These are phyloP conservation scores for Galemys pyrenaicus DNA, from an alignment of 2,113 vertebrate genomes.

Conservation along the genomic window DNA sequence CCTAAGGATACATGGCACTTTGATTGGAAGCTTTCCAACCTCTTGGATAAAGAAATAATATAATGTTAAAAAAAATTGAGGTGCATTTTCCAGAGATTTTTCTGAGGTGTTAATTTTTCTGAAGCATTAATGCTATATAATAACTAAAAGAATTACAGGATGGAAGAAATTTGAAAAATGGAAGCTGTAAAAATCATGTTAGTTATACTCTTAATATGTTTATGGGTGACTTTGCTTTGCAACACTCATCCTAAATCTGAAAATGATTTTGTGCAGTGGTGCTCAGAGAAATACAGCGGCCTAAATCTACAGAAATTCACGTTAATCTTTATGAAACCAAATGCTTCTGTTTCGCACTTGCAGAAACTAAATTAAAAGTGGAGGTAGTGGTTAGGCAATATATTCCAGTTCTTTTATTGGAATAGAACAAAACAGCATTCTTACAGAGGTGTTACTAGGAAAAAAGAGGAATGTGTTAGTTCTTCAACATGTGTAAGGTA, in stretches of 20 bases:
- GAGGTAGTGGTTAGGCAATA: not conserved
- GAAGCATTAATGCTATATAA: not conserved
- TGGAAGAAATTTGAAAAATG: not conserved
- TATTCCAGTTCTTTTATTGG: not conserved
- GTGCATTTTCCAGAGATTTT: not conserved
- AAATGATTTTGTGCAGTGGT: not conserved
- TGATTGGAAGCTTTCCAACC: not conserved
- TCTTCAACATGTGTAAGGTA: not conserved
- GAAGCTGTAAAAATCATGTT: not conserved
- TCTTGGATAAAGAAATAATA: not conserved
- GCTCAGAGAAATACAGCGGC: not conserved
- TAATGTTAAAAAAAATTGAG: not conserved
- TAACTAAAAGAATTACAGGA: not conserved
- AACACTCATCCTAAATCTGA: constrained; percentile 1
- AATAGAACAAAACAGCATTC: not conserved
- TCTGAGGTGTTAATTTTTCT: constrained; percentile 46
- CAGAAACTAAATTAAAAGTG: constrained; percentile 8
- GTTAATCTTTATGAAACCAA: constrained; percentile 22
- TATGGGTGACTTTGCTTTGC: not conserved
- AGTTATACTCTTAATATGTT: not conserved
- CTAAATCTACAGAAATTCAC: not conserved
- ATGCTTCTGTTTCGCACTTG: not conserved
- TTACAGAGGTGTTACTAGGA: not conserved
- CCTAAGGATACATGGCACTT: not conserved
- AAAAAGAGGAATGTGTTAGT: not conserved